Conservation (phyloP, 2,797 vertebrate species). For the Pipistrellus pipistrellus region DNA sequence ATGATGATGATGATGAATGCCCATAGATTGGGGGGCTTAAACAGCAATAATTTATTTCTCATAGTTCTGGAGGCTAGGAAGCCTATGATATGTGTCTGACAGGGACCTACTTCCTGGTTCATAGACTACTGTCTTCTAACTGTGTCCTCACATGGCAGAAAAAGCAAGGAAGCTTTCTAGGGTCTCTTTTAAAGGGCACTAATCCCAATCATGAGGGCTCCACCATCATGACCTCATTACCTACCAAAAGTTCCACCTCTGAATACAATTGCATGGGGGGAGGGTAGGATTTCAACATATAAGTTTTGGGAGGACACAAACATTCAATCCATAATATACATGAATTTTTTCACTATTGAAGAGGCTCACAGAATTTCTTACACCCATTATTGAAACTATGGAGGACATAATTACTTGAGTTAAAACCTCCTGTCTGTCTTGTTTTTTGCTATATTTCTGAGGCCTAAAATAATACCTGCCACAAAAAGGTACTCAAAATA, state of each 20-base stretch:
- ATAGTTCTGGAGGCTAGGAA: not conserved
- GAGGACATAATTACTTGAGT: not conserved
- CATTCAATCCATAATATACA: not conserved
- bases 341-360: not conserved
- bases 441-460: not conserved
- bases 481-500: not conserved
- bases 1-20: not conserved
- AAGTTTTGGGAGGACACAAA: not conserved
- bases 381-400: not conserved
- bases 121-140: not conserved
- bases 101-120: not conserved
- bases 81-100: not conserved
- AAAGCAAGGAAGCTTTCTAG: not conserved
- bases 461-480: not conserved
- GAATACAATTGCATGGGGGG: not conserved
- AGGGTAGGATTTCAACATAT: not conserved
- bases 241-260: not conserved
- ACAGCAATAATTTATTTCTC: not conserved
- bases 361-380: not conserved
- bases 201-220: not conserved
- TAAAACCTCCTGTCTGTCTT: not conserved
- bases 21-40: not conserved
- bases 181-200: not conserved
- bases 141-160: not conserved
- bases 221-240: not conserved